These are phyloP conservation scores for Maccullochella peelii DNA, from an alignment of 2,113 vertebrate genomes.

Conservation along the genomic window DNA sequence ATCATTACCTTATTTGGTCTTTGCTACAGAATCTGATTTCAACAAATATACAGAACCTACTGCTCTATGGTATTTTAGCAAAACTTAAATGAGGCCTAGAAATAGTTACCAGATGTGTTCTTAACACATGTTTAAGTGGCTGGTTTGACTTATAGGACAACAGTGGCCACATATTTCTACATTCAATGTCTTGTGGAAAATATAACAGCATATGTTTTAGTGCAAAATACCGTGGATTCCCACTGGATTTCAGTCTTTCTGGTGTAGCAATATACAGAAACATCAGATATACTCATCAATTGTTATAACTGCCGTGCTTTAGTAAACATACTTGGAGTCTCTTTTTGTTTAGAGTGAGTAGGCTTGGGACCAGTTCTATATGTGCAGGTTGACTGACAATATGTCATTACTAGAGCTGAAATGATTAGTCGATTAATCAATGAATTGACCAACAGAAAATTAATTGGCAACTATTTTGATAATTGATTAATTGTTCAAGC, in stretches of 20 bases:
- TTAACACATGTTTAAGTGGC: constrained; percentile 54
- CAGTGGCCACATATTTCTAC: constrained; percentile 41
- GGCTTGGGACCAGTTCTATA: background rate
- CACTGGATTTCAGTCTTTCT: constrained; percentile 1
- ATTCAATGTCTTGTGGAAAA: constrained; percentile 18
- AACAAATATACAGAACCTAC: constrained; percentile 36
- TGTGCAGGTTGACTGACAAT: too few species aligned
- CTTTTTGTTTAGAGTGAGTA: background rate
- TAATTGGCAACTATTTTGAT: background rate
- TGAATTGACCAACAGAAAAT: background rate
- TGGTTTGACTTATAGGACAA: constrained; percentile 48
- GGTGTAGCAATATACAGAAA: background rate
- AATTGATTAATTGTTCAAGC: background rate
- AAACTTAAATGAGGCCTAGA: constrained; percentile 58
- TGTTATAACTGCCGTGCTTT: background rate
- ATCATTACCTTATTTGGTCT: constrained; percentile 1
- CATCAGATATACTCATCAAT: background rate
- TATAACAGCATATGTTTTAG: constrained; percentile 11
- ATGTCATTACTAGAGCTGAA: background rate
- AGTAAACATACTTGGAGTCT: background rate
- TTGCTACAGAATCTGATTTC: constrained; percentile 32
- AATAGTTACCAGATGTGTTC: constrained; percentile 77
- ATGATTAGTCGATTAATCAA: background rate
- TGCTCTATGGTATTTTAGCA: constrained; percentile 55
- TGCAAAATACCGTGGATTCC: background rate